Conservation (phyloP, 64 coral and sea anemone species). For the Montipora sp. region DNA sequence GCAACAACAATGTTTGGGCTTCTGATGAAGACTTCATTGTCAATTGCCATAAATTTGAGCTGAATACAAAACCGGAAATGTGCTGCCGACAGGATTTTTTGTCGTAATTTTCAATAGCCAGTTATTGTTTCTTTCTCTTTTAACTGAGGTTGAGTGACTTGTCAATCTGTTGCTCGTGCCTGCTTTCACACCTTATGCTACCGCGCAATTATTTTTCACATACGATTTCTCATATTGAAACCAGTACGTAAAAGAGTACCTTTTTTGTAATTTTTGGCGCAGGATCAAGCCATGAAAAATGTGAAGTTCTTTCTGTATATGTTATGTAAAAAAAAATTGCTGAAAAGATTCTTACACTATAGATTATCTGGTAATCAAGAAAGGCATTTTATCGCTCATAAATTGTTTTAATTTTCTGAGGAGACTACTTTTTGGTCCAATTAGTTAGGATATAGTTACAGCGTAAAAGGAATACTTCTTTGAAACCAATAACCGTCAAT, state of each 20-base stretch:
- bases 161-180: not conserved
- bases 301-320: not conserved
- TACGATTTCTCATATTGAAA: not conserved
- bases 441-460: not conserved
- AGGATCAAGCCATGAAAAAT: not conserved
- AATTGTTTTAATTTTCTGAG: not conserved
- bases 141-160: not conserved
- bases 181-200: not conserved
- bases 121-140: not conserved
- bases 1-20: not conserved
- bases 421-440: not conserved
- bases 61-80: not conserved
- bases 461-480: too few relatives aligned
- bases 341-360: not conserved
- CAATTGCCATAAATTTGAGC: not conserved
- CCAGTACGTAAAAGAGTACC: too few relatives aligned
- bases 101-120: not conserved
- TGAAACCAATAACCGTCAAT: not conserved
- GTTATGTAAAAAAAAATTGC: not conserved
- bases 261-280: too few relatives aligned
- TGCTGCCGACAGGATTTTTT: not conserved
- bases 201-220: not conserved
- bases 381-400: not conserved
- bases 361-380: not conserved
- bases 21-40: not conserved